Base-by-base conservation (phyloP, 2,113 vertebrate species). In the Ginglymostoma cirratum region DNA sequence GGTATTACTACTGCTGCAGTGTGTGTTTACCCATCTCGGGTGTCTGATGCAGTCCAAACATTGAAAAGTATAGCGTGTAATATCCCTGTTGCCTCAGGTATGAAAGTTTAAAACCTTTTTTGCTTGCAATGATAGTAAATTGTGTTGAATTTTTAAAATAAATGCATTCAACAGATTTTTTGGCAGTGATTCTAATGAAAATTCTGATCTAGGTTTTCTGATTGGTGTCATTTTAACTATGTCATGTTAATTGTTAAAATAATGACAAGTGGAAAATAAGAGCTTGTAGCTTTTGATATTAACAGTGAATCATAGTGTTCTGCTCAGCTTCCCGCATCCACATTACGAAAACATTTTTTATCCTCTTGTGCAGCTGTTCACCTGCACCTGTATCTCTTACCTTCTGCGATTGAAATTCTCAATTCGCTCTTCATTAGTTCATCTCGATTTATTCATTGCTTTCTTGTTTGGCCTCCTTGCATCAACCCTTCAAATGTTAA, bases 41-140 rank as follows among this genome's bases (percentile, higher is more conserved):
- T 99, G 27, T 95, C 97, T 0, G 98, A 99, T 52, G 98, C 99
- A 0, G 98, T 99, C 0, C 97, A 96, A 48, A 96, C 98, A 0
- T 96, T 99, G 0, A 98, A 97, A 96, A 98, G 98, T 8, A 98
- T 98, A 2, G 98, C 98, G 14, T 98, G 98, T 95, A 96, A 96
- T 93, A 98, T 99, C 17, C 98, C 99, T 0, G 98, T 99, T 30
- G 99, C 99, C 38, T 99, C 99, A 97, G 99, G 99, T 99, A 96
- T 96, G 96, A 38, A 65, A 65, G 86, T 67, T 48, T 48, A 0
- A 67, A 76, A 95, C 42, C 38, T 95, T 70, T 67, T 70, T 52
- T 61, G 55, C 12, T 67, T 95, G 66, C 27, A 27, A 34, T 27
- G 15, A 5, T 21, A 80, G 76, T 38, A 12, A 83, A 83, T 42